phyloP scores from a whole-genome alignment of 2,797 vertebrate genomes.

The Eulemur coronatus region DNA sequence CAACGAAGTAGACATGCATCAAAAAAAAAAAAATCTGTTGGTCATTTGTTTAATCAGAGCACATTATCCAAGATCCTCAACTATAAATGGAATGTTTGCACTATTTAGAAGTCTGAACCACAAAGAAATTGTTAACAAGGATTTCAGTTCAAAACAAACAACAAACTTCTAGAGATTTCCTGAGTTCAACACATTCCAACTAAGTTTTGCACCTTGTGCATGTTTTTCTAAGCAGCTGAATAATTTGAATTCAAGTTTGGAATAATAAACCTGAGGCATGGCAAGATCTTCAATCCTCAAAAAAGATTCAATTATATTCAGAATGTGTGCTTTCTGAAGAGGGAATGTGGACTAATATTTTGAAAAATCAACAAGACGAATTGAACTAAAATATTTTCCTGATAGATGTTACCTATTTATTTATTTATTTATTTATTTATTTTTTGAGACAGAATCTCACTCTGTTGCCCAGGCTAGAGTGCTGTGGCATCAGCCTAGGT shows the following conservation, averaged over 20 bases:
- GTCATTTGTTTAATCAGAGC: constrained; percentile 30
- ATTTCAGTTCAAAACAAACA: constrained; percentile 60
- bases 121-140: constrained; percentile 51
- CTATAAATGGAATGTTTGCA: constrained; percentile 7
- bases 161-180: constrained; percentile 48
- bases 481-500: no score
- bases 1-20: not conserved
- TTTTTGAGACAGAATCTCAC: no score
- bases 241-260: constrained; percentile 48
- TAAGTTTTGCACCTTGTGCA: constrained; percentile 45
- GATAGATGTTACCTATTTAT: not conserved
- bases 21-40: not conserved
- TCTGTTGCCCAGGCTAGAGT: no score
- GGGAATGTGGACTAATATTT: constrained; percentile 5
- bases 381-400: constrained; percentile 16
- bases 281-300: constrained; percentile 57
- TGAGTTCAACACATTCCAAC: constrained; percentile 25
- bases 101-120: constrained; percentile 49
- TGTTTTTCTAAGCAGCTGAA: constrained; percentile 38
- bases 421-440: not conserved
- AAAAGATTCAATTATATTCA: constrained; percentile 53
- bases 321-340: constrained; percentile 31
- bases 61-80: not conserved
- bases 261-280: constrained; percentile 31
- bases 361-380: constrained; percentile 36